Conservation (phyloP, 2,797 vertebrate genomes). For the Microctenopoma steveboyesi region DNA sequence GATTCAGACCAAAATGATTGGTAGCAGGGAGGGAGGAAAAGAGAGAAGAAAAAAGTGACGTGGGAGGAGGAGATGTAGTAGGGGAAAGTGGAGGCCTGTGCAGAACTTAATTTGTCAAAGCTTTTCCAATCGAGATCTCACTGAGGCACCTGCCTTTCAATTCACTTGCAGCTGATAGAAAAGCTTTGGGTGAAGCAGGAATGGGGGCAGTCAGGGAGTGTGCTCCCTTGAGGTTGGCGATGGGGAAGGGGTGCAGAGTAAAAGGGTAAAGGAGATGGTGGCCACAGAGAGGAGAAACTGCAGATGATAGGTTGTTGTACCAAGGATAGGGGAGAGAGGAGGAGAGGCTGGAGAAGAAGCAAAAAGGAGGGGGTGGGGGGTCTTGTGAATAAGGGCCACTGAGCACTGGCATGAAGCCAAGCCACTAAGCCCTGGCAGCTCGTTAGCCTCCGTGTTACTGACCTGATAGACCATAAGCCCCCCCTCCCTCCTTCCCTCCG, state of each 20-base stretch:
- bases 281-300: conserved; percentile 16
- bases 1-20: conserved; percentile 62
- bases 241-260: background rate
- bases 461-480: conserved; percentile 84
- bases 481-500: background rate
- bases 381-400: conserved; percentile 78
- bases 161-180: background rate
- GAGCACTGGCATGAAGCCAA: conserved; percentile 80
- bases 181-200: background rate
- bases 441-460: conserved; percentile 87
- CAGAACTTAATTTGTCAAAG: conserved; percentile 24
- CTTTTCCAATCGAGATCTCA: conserved; percentile 13
- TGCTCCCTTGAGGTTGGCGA: background rate
- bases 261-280: conserved; percentile 9
- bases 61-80: conserved; percentile 7
- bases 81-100: background rate
- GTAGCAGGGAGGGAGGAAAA: conserved; percentile 20
- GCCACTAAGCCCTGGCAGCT: conserved; percentile 84
- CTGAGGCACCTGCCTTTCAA: conserved; percentile 36
- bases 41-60: background rate
- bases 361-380: conserved; percentile 7
- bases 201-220: background rate
- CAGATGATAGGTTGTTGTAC: conserved; percentile 30
- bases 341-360: conserved; percentile 23
- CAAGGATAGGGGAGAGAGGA: conserved; percentile 2